Evolutionary conservation across 2,113 vertebrate species (phyloP).

Genomic region (Eudyptes chrysolophus): DNA sequence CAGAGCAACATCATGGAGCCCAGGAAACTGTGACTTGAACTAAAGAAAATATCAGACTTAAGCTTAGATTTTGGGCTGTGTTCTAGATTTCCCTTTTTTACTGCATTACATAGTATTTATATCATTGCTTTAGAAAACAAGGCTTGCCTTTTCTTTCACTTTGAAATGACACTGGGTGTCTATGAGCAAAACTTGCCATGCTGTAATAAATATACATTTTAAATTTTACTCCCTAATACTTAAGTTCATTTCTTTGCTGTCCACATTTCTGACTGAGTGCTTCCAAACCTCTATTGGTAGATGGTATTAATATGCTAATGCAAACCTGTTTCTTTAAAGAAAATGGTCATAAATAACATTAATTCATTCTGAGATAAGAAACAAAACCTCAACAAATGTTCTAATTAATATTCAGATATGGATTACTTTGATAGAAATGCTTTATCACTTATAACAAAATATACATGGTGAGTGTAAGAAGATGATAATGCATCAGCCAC

Average conservation of each 20-base stretch:
- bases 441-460: not conserved
- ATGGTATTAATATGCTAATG: not conserved
- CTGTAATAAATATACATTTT: not conserved
- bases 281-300: not conserved
- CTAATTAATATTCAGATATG: conserved; percentile 23
- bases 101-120: not conserved
- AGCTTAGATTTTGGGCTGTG: not conserved
- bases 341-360: not conserved
- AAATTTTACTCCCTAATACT: not conserved
- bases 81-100: not conserved
- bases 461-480: not conserved
- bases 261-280: not conserved
- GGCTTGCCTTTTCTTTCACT: not conserved
- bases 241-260: not conserved
- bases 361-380: not conserved
- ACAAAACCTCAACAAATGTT: not conserved
- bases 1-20: not conserved
- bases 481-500: not conserved
- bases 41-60: not conserved
- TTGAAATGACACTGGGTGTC: not conserved
- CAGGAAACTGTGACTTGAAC: not conserved
- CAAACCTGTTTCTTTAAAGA: not conserved
- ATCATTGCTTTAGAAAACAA: not conserved
- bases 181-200: not conserved
- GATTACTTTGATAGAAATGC: not conserved